A percentile compares a stretch with the other conserved stretches of the same genome.
phyloP scores from a whole-genome alignment of 2,888 invertebrate genomes.

The Empis livida region DNA sequence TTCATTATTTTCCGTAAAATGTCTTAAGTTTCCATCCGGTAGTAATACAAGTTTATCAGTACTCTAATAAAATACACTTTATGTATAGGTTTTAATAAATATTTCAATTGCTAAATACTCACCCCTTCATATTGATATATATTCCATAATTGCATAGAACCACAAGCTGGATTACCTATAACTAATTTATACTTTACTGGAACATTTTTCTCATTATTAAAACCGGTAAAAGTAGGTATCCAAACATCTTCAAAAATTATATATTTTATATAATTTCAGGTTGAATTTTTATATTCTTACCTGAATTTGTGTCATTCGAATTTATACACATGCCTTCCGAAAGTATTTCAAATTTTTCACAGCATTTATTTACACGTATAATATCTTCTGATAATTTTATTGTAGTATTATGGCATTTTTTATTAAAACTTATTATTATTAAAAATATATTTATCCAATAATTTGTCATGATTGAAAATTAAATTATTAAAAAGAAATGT shows the following conservation, averaged over 20 bases:
- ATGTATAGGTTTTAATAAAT: background rate
- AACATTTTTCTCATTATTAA: slow-evolving; percentile 43
- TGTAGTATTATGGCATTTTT: too few relatives aligned
- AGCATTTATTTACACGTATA: slow-evolving; percentile 65
- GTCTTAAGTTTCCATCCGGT: slow-evolving; percentile 57
- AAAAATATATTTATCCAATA: too few relatives aligned
- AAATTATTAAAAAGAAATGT: too few relatives aligned
- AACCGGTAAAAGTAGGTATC: slow-evolving; percentile 51
- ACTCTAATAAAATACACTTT: slow-evolving; percentile 29
- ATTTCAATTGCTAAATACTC: slow-evolving; percentile 7
- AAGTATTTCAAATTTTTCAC: slow-evolving; percentile 56
- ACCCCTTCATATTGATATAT: slow-evolving; percentile 44
- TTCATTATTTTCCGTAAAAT: slow-evolving; percentile 50
- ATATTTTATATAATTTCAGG: background rate
- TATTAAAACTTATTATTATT: too few relatives aligned
- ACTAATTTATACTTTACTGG: slow-evolving; percentile 45
- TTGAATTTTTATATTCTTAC: slow-evolving; percentile 25
- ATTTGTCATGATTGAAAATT: too few relatives aligned
- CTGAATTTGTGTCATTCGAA: slow-evolving; percentile 46
- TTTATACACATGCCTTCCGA: slow-evolving; percentile 52
- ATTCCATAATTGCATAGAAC: slow-evolving; percentile 52
- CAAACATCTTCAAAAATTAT: slow-evolving; percentile 38
- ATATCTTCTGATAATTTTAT: slow-evolving; percentile 10
- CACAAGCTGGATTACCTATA: slow-evolving; percentile 56
- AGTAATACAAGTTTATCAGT: slow-evolving; percentile 45